Percentiles rank a stretch among this genome's conserved stretches.
phyloP scores from a whole-genome alignment of 2,888 invertebrate species.

The Macaria liturata region DNA sequence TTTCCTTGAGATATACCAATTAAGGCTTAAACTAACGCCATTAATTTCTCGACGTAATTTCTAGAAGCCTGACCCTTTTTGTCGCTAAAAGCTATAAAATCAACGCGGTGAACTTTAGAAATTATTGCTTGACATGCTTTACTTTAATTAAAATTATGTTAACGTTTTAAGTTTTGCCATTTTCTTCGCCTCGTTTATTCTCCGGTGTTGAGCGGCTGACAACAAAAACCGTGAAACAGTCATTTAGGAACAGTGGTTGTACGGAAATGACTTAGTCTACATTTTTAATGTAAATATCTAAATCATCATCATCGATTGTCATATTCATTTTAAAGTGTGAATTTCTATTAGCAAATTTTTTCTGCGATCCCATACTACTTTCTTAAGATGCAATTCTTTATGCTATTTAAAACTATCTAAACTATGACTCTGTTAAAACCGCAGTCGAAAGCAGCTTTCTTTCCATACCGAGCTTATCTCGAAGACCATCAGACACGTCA shows the following conservation, averaged over 20 bases:
- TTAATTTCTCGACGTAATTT: slow-evolving; percentile 40
- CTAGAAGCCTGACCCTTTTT: slow-evolving; percentile 32
- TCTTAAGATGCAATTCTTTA: no score
- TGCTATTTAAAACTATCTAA: no score
- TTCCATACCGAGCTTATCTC: slow-evolving; percentile 5
- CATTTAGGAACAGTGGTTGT: no score
- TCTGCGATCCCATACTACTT: no score
- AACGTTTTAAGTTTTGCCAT: slow-evolving; percentile 7
- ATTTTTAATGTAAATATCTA: not conserved
- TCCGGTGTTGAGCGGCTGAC: not conserved
- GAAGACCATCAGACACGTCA: not conserved
- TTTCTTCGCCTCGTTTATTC: slow-evolving; percentile 8
- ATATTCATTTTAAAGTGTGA: no score
- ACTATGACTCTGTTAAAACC: not conserved
- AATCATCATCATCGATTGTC: no score
- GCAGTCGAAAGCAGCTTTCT: not conserved
- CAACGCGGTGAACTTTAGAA: slow-evolving; percentile 39
- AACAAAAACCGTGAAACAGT: not conserved
- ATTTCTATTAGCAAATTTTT: no score
- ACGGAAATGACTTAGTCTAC: no score
- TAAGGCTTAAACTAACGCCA: slow-evolving; percentile 42
- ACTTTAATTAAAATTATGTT: slow-evolving; percentile 24
- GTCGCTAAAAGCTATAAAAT: slow-evolving; percentile 42
- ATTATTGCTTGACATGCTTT: slow-evolving; percentile 33
- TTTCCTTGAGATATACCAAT: slow-evolving; percentile 53